These are phyloP conservation scores for Megalurothrips usitatus DNA, from an alignment of 2,888 invertebrate species.

Conservation along the genomic window DNA sequence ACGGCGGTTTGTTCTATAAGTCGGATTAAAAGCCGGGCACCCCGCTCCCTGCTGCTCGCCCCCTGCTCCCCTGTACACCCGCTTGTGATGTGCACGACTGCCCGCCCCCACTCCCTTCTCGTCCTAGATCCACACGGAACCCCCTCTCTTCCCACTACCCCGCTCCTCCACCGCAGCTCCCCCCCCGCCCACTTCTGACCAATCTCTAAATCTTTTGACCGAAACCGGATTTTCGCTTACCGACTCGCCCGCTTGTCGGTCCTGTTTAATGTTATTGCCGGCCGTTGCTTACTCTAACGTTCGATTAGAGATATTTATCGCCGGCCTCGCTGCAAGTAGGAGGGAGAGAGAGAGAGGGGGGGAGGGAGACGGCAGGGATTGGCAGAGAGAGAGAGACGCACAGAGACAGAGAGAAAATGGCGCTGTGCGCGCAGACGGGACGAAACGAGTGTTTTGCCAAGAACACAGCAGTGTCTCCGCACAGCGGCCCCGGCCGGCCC, in stretches of 20 bases:
- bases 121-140: no score
- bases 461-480: no score
- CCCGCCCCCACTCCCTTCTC: no score
- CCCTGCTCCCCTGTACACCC: no score
- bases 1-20: no score
- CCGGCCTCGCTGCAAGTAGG: not conserved
- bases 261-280: conserved; percentile 19
- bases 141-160: not conserved
- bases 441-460: no score
- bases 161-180: not conserved
- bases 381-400: not conserved
- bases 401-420: not conserved
- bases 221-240: conserved; percentile 15
- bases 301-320: conserved; percentile 19
- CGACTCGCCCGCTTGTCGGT: not conserved
- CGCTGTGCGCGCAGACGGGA: not conserved
- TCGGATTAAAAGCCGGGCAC: no score
- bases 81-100: no score
- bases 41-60: no score
- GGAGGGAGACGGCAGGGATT: not conserved
- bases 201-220: conserved; percentile 11
- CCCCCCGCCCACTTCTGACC: not conserved
- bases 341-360: not conserved
- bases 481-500: no score
- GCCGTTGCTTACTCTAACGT: conserved; percentile 15